phyloP scores from a whole-genome alignment of 2,797 vertebrate genomes.

The Pelochelys cantorii region DNA sequence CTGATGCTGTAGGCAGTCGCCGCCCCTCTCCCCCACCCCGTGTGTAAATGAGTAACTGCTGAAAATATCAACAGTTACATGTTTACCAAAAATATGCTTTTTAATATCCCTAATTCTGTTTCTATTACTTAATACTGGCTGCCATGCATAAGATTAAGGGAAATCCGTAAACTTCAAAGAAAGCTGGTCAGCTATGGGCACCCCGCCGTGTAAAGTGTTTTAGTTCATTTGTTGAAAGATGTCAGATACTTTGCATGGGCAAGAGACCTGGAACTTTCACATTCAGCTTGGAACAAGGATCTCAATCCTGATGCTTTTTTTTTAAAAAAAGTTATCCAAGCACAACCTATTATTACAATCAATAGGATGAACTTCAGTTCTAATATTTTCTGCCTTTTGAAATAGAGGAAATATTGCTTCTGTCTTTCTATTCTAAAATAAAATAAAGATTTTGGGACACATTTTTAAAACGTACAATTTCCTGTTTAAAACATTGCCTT shows the following conservation, averaged over 20 bases:
- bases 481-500: neutral
- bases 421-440: neutral
- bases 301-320: neutral
- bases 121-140: neutral
- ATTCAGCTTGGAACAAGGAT: neutral
- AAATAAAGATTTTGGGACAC: neutral
- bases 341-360: neutral
- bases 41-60: too few species aligned
- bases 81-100: too few species aligned
- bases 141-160: neutral
- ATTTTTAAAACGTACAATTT: neutral
- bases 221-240: neutral
- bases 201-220: slow-evolving; percentile 10
- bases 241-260: neutral
- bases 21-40: too few species aligned
- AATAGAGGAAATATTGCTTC: neutral
- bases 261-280: neutral
- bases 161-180: neutral
- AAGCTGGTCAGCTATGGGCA: neutral
- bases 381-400: neutral
- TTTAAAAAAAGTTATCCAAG: neutral
- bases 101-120: too few species aligned
- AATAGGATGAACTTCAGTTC: neutral
- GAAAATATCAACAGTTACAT: too few species aligned
- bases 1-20: too few species aligned